phyloP scores from a whole-genome alignment of 92 coral and sea anemone genomes.

The Heteractis magnifica region DNA sequence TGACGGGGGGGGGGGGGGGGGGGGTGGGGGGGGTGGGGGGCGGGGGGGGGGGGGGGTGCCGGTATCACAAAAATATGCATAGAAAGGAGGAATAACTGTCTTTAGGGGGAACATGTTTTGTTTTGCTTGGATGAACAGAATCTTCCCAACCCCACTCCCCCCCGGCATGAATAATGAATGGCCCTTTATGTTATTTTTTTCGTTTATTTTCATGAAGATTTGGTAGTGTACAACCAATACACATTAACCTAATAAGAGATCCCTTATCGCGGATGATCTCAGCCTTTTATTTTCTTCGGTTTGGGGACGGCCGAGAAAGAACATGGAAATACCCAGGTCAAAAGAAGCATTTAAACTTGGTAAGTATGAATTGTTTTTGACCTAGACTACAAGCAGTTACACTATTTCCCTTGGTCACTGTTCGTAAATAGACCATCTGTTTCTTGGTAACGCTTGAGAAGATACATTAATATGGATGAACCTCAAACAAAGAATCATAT shows the following conservation, averaged over 20 bases:
- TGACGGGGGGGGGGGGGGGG: too few relatives aligned
- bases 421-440: not conserved
- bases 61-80: too few relatives aligned
- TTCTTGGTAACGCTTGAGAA: too few relatives aligned
- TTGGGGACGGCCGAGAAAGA: conserved; percentile 74
- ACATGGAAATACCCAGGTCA: conserved; percentile 59
- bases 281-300: conserved; percentile 66
- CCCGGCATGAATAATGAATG: not conserved
- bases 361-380: not conserved
- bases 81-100: too few relatives aligned
- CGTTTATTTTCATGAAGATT: conserved; percentile 37
- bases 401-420: not conserved
- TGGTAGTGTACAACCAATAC: conserved; percentile 65
- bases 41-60: too few relatives aligned
- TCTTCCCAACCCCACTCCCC: not conserved
- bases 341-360: conserved; percentile 44
- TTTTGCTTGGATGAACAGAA: not conserved
- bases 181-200: not conserved
- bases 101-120: too few relatives aligned
- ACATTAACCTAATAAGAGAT: conserved; percentile 88
- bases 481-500: too few relatives aligned
- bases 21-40: too few relatives aligned
- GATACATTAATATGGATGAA: too few relatives aligned
- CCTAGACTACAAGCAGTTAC: not conserved
- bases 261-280: conserved; percentile 85